Base-by-base conservation (phyloP, 2,888 invertebrate genomes). In the Chalcis sispes region DNA sequence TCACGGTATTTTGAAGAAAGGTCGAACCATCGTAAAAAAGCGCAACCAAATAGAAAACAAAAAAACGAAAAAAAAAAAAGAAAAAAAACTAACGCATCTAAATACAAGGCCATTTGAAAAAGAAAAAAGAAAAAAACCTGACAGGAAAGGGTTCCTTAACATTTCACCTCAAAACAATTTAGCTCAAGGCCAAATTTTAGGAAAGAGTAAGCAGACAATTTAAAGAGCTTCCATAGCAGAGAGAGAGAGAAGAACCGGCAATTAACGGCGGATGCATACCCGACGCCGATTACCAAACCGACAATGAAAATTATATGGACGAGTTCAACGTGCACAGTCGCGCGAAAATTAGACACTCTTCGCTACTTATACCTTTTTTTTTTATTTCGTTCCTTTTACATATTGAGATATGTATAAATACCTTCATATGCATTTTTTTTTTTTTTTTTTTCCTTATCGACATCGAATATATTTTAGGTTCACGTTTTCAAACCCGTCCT, bases 221-320 rank as follows among this genome's bases (percentile, higher is more conserved):
- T 42, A 42, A 13, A 15, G 2, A 42, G 15, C 42, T 32, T 29
- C 40, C 74, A 61, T 32, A 50, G 71, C 40, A 62, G 71, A 13
- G 29, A 10, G 58, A 2, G 18, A 18, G 65, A 4, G 64, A 72
- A 79, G 76, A 79, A 81, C 80, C 81, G 80, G 82, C 83, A 85
- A 86, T 86, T 85, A 86, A 82, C 80, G 76, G 77, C 36, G 27
- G 29, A 20, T 25, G 13, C 27, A 4, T 29, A 29, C 23, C n/a
- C 46, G 15, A 79, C 82, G 80, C 81, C 83, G 84, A 85, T 86
- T 84, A 84, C 80, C 82, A 80, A 64, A 75, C 81, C 82, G 82
- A 84, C 85, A 85, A 85, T 84, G 82, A 84, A 86, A 85, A 86
- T 86, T 85, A 85, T 83, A 86, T n/a, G n/a, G 61, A 40, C 54